phyloP scores from a whole-genome alignment of 37 sponge, comb jelly and placozoan genomes.

The Hexactinellida sp. region DNA sequence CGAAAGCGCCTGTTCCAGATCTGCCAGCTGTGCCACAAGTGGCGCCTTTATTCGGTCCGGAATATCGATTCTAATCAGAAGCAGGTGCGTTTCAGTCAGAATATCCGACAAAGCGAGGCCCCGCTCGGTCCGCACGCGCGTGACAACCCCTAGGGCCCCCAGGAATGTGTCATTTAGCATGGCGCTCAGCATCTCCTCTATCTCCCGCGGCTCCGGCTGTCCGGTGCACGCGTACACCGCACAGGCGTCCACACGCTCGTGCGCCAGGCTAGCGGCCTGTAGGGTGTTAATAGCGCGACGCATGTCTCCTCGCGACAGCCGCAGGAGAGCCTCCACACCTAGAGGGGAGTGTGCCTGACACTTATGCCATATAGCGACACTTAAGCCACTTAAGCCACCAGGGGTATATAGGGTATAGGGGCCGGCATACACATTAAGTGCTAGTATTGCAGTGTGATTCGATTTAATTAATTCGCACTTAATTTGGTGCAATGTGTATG shows the following conservation, averaged over 20 bases:
- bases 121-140: conserved; percentile 62
- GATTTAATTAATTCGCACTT: too few species aligned
- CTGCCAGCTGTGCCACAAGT: background rate
- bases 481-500: too few species aligned
- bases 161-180: conserved; percentile 81
- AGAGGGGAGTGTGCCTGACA: conserved; percentile 31
- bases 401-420: too few species aligned
- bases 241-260: conserved; percentile 51
- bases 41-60: background rate
- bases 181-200: conserved; percentile 76
- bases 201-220: conserved; percentile 80
- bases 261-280: conserved; percentile 63
- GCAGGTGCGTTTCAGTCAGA: conserved; percentile 63
- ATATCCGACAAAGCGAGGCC: conserved; percentile 91
- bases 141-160: conserved; percentile 25
- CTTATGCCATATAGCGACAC: background rate
- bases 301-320: conserved; percentile 84
- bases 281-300: conserved; percentile 84
- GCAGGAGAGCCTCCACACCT: conserved; percentile 71
- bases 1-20: conserved; percentile 20
- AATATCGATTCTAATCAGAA: conserved; percentile 18
- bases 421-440: background rate
- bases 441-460: too few species aligned
- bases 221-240: conserved; percentile 86
- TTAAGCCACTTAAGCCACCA: background rate